Evolutionary conservation across 2,113 vertebrate species (phyloP), one percentile per base, ranked within the genome.

Genomic region (Heterocephalus glaber): DNA sequence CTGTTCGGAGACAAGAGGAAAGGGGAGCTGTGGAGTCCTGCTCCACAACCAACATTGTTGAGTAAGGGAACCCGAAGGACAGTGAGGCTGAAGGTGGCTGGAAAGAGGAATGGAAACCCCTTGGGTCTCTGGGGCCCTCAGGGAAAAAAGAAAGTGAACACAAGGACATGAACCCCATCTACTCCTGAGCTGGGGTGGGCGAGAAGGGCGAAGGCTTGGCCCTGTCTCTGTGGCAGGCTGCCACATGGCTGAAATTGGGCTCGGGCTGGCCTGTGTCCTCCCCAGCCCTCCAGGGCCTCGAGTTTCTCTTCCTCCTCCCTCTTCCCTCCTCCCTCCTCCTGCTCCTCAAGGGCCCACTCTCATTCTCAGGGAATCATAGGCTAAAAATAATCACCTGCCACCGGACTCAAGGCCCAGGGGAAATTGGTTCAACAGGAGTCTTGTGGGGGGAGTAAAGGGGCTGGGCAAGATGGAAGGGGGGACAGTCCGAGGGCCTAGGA

Each of bases 311-410:
- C 65, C 60, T 80, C 86, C 35, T 56, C 92, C 92, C 91, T 82
- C 63, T 33, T 41, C 61, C 89, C 89, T 90, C 83, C 47, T 33
- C 92, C 92, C 91, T 82, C 63, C n/a, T 41, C 61, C 89, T 77
- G 88, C 89, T 90, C 83, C 47, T 33, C 86, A 81, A 95, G 89
- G 94, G 94, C 83, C 96, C 92, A 97, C 95, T 80, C 94, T 13
- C 86, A 95, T 97, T 98, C 97, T 97, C 49, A 65, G 92, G 95
- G 92, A 97, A 96, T 97, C 97, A 97, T 24, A 61, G 58, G 79
- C 97, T 97, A 97, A 97, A 97, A 98, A 97, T 98, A 97, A 86
- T 95, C 76, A 17, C 72, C 95, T 93, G 95, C 97, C 81, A 95
- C 89, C 80, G 77, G 92, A 90, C 89, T 91, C 89, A 54, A 65